A percentile compares a stretch with the other conserved stretches of the same genome.
Evolutionary conservation across 2,888 invertebrate species (phyloP).

Genomic region (Camponotus fellah): DNA sequence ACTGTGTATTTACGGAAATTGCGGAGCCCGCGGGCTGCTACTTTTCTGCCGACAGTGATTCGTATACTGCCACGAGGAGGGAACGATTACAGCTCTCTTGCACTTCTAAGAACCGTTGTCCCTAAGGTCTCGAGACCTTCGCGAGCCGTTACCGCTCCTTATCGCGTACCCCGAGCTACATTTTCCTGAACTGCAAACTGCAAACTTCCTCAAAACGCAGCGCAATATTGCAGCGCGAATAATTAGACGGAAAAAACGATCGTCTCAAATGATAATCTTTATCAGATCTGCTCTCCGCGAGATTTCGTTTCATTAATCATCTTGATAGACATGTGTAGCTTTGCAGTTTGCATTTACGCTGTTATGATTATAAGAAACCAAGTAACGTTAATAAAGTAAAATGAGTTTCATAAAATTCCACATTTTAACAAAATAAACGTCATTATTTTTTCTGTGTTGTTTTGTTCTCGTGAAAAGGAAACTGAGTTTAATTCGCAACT

Average conservation of each 20-base stretch:
- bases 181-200: slow-evolving; percentile 51
- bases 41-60: slow-evolving; percentile 83
- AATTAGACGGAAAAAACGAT: slow-evolving; percentile 50
- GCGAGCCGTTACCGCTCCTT: slow-evolving; percentile 58
- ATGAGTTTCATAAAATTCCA: background rate
- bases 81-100: slow-evolving; percentile 79
- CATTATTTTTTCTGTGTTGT: background rate
- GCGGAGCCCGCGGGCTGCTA: slow-evolving; percentile 81
- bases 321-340: background rate
- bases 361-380: background rate
- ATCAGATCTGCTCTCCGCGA: slow-evolving; percentile 5
- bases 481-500: background rate
- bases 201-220: slow-evolving; percentile 66
- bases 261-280: slow-evolving; percentile 24
- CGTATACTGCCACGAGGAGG: slow-evolving; percentile 77
- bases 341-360: background rate
- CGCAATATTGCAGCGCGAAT: slow-evolving; percentile 46
- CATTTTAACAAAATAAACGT: background rate
- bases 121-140: slow-evolving; percentile 77
- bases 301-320: slow-evolving; percentile 36
- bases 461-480: background rate
- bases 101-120: slow-evolving; percentile 80
- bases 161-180: slow-evolving; percentile 57
- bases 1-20: slow-evolving; percentile 85
- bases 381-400: background rate